These are phyloP conservation scores for Oxyura jamaicensis DNA, from an alignment of 2,113 vertebrate species.

Conservation along the genomic window DNA sequence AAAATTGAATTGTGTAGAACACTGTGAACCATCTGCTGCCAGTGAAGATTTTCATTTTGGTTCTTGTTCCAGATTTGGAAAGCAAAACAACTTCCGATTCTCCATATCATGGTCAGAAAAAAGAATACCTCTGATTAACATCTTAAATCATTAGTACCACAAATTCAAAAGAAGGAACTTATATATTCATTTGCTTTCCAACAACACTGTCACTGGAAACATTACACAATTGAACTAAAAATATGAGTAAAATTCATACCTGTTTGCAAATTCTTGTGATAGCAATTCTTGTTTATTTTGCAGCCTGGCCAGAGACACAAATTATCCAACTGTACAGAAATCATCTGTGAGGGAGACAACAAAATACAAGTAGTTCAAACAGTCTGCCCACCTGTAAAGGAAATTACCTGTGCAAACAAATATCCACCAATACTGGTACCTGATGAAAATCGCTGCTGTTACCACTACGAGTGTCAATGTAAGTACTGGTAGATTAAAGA, in stretches of 20 bases:
- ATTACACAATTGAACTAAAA: background rate
- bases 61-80: background rate
- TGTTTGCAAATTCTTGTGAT: background rate
- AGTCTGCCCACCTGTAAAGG: constrained; percentile 76
- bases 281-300: background rate
- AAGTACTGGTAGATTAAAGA: constrained; percentile 60
- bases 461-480: constrained; percentile 89
- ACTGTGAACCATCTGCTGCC: background rate
- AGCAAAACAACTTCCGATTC: background rate
- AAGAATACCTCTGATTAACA: background rate
- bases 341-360: constrained; percentile 85
- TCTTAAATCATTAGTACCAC: background rate
- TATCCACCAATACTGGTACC: constrained; percentile 78
- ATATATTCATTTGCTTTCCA: background rate
- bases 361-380: constrained; percentile 75
- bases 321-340: constrained; percentile 85
- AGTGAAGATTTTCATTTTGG: background rate
- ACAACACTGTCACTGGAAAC: background rate
- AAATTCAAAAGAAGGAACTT: background rate
- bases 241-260: background rate
- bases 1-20: rapidly evolving
- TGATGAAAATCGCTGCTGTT: constrained; percentile 84
- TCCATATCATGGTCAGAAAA: background rate
- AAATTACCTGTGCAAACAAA: constrained; percentile 85
- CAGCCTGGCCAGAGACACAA: constrained; percentile 85